Evolutionary conservation across 35 echinoderm and acorn worm species (phyloP), one percentile per base, ranked within the genome.

Genomic region (Lytechinus pictus): DNA sequence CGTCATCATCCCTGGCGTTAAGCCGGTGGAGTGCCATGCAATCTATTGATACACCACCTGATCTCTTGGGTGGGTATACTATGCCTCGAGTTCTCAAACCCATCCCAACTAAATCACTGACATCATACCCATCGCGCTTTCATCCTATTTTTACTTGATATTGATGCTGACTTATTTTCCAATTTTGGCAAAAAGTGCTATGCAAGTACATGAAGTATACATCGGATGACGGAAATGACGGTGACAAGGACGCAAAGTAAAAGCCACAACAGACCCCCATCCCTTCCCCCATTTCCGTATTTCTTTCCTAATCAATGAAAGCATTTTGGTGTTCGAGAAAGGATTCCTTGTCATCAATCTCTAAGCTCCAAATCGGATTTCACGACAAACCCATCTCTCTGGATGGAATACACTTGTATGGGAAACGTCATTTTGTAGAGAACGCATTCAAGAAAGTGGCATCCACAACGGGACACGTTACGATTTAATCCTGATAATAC

Each of bases 81-180:
- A 28, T 95, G 72, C 95, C 95, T 8, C 44, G 97, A n/a, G 96
- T 97, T 27, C 57, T 97, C 10, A 97, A 97, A 96, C 97, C 97
- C 53, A 96, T 97, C 54, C 95, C 97, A 21, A 97, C 97, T 12
- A 97, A 97, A 94, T 95, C 94, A 24, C 89, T 97, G 10, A 93
- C 97, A 89, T 95, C 89, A 56, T 97, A 96, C 93, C 97, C 97
- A 54, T 94, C 94, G 14, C 88, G 97, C 79, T 97, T 96, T 94
- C 97, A 97, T 95, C 95, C 97, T 8, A 97, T 97, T 27, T 96
- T 95, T 86, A 96, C 95, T 28, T 97, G 94, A 97, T 92, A 33
- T 90, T 4, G 27, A 90, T 51, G 52, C 16, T 90, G 24, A 90
- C 0, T 90, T 90, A 21, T 51, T 79, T 72, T 79, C n/a, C 0